Base-by-base conservation (phyloP, 2,797 vertebrate species). In the Xiphophorus birchmanni region DNA sequence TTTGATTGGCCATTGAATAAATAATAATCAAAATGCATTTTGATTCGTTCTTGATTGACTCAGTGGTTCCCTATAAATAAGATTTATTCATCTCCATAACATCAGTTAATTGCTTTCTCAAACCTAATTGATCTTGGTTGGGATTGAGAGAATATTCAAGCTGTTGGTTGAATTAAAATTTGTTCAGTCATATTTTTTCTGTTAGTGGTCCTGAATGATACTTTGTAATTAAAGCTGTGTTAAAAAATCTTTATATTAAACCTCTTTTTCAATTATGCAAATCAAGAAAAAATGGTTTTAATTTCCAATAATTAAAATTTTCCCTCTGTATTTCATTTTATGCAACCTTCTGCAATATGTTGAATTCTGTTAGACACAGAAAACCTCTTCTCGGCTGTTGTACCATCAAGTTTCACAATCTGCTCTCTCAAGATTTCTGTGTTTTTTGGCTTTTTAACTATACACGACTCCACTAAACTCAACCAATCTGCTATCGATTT, bases 401-500 rank as follows among this genome's bases (percentile, higher is more conserved):
- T 75, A 60, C 35, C 47, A 40, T 85, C 23, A 37, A 67, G 12
- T 54, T 63, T 78, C 29, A 37, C n/a, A 47, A 13, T 21, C 71
- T 77, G 69, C 75, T 69, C 40, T 45, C 8, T 3, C 50, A 54
- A 35, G 60, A 76, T 73, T 75, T 23, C 23, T 9, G 18, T 26
- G 4, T 6, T n/a, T 65, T 48, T 26, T 76, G 37, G 73, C 47
- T 73, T 74, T 47, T 56, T 45, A 82, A 18, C 6, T 67, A 26
- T 1, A 8, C 26, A 73, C 7, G 54, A 65, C 78, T 85, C 18
- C 35, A 82, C 69, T 76, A 69, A 82, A 73, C 56, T 60, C 48
- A 26, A 35, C 48, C 18, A 40, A 17, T 76, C 73, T 79, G 72
- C 29, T 74, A 73, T 78, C 77, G 12, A 79, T 13, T 73, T 78